phyloP scores from a whole-genome alignment of 2,113 vertebrate genomes.

The Spea multiplicata region DNA sequence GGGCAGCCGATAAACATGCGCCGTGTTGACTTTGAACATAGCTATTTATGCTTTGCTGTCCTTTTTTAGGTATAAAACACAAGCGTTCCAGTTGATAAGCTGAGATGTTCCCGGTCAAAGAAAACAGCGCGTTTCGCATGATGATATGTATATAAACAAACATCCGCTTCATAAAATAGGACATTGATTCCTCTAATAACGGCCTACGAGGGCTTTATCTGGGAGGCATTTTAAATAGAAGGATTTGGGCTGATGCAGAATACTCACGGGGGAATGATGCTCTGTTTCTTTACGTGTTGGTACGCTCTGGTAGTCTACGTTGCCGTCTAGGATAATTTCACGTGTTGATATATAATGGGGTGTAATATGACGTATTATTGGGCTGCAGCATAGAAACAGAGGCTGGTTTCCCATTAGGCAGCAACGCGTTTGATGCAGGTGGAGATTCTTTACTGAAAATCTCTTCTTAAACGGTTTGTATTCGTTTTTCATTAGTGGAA shows the following conservation, averaged over 20 bases:
- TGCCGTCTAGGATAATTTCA: too few species aligned
- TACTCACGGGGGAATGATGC: neutral
- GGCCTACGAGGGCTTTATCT: constrained; percentile 15
- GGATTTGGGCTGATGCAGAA: constrained; percentile 21
- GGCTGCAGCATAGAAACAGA: too few species aligned
- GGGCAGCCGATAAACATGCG: neutral
- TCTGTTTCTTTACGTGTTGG: neutral
- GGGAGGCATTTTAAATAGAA: constrained; percentile 18
- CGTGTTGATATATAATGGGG: too few species aligned
- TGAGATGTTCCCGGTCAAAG: neutral
- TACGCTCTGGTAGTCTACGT: neutral
- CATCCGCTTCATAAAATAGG: constrained; percentile 13
- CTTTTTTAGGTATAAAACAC: constrained; percentile 32
- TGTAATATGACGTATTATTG: too few species aligned
- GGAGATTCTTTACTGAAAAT: neutral
- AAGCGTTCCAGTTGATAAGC: neutral
- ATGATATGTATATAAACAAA: constrained; percentile 23
- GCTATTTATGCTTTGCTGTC: neutral
- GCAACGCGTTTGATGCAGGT: too few species aligned
- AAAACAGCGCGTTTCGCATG: neutral
- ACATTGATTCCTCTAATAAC: constrained; percentile 33
- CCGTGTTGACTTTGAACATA: constrained; percentile 8
- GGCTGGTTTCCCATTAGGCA: too few species aligned
- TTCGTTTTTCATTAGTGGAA: neutral
- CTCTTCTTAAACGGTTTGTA: too few species aligned